phyloP scores from a whole-genome alignment of 2,797 vertebrate genomes.

The Coendou prehensilis region DNA sequence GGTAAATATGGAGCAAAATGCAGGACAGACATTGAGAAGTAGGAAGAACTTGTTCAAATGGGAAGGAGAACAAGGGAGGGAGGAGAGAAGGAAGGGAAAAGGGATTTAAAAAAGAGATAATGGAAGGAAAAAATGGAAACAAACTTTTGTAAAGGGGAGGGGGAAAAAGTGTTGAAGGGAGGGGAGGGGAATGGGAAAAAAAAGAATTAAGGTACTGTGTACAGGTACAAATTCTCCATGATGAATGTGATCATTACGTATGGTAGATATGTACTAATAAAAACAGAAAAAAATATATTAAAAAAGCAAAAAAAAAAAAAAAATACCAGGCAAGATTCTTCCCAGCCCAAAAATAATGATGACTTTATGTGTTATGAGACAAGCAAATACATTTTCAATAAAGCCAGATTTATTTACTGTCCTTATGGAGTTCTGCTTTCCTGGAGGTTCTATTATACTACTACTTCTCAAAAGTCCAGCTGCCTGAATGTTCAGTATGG shows the following conservation, averaged over 20 bases:
- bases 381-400: constrained; percentile 5
- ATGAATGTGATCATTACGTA: neutral
- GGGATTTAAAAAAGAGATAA: neutral
- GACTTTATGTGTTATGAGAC: neutral
- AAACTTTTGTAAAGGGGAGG: neutral
- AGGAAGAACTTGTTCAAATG: neutral
- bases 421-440: neutral
- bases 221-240: neutral
- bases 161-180: neutral
- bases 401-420: constrained; percentile 24
- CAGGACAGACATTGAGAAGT: neutral
- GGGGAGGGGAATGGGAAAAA: neutral
- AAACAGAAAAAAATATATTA: neutral
- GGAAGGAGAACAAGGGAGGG: neutral
- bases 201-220: neutral
- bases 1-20: neutral
- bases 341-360: neutral
- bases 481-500: neutral
- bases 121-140: neutral
- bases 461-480: neutral
- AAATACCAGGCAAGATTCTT: neutral
- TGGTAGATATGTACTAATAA: neutral
- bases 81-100: neutral
- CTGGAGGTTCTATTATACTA: neutral
- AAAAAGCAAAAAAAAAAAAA: neutral